Conservation (phyloP, 2,888 invertebrate species). For the Nemotelus nigrinus region DNA sequence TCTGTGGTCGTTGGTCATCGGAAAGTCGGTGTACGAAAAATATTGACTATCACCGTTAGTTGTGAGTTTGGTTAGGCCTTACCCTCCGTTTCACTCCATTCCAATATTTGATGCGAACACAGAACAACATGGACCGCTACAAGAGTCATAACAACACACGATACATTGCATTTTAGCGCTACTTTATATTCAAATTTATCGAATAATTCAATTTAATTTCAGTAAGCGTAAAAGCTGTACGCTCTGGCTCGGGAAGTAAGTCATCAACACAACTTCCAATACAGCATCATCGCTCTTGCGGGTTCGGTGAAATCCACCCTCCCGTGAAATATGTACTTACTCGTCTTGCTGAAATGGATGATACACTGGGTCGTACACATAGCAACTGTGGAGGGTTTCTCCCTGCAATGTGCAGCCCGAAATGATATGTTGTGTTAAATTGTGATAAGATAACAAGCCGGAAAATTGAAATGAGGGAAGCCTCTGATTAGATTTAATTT, state of each 20-base stretch:
- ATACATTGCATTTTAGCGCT: slow-evolving; percentile 34
- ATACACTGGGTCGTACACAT: slow-evolving; percentile 7
- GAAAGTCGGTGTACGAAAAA: no score
- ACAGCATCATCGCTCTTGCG: slow-evolving; percentile 16
- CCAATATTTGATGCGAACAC: neutral
- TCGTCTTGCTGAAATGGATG: slow-evolving; percentile 9
- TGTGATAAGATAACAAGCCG: slow-evolving; percentile 56
- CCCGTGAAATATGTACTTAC: slow-evolving; percentile 9
- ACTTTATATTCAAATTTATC: slow-evolving; percentile 43
- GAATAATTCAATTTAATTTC: slow-evolving; percentile 42
- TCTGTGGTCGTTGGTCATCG: no score
- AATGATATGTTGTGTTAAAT: slow-evolving; percentile 54
- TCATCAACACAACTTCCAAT: slow-evolving; percentile 12
- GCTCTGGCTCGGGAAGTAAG: neutral
- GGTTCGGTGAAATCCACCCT: slow-evolving; percentile 18
- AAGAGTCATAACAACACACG: slow-evolving; percentile 27
- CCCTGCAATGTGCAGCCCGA: slow-evolving; percentile 30
- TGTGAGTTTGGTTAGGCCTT: no score
- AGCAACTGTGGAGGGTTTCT: slow-evolving; percentile 11
- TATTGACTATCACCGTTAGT: no score
- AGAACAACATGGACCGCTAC: slow-evolving; percentile 21
- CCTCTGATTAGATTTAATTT: slow-evolving; percentile 56
- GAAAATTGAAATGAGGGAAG: slow-evolving; percentile 56
- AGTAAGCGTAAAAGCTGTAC: slow-evolving; percentile 16
- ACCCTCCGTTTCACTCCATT: no score